Evolutionary conservation across 2,113 vertebrate species (phyloP).

Genomic region (Pandion haliaetus): DNA sequence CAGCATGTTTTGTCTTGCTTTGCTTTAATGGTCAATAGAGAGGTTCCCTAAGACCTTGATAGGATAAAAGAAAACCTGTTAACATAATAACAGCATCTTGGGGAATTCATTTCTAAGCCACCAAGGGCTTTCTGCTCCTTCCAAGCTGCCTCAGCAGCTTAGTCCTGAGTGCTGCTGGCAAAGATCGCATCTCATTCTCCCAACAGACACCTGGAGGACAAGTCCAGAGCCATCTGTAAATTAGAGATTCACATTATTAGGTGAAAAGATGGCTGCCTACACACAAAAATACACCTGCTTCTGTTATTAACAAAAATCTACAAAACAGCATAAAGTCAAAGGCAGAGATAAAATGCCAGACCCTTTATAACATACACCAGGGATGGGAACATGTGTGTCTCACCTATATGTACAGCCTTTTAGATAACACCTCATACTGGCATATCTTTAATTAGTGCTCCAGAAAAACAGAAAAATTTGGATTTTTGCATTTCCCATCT

Average conservation of each 20-base stretch:
- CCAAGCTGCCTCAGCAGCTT: neutral
- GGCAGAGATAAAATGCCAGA: neutral
- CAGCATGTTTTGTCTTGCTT: slow-evolving; percentile 18
- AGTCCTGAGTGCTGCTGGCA: slow-evolving; percentile 5
- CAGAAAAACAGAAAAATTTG: neutral
- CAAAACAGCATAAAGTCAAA: neutral
- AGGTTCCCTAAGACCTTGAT: slow-evolving; percentile 9
- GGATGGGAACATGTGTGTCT: too few species aligned
- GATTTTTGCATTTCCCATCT: neutral
- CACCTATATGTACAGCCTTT: neutral
- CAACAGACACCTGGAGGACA: neutral
- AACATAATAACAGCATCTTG: slow-evolving; percentile 32
- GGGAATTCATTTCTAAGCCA: neutral
- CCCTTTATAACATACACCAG: neutral
- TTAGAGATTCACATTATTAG: neutral
- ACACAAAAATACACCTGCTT: neutral
- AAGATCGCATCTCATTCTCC: neutral
- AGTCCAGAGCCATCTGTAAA: neutral
- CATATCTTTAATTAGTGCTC: neutral
- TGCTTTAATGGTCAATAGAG: slow-evolving; percentile 45
- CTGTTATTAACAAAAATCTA: neutral
- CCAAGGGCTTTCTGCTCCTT: slow-evolving; percentile 20
- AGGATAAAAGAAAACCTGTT: slow-evolving; percentile 49
- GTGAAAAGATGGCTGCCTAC: slow-evolving; percentile 12
- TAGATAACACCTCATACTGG: neutral